Evolutionary conservation across 64 coral and sea anemone species (phyloP), one percentile per base, ranked within the genome.

Genomic region (Anthopleura sola): DNA sequence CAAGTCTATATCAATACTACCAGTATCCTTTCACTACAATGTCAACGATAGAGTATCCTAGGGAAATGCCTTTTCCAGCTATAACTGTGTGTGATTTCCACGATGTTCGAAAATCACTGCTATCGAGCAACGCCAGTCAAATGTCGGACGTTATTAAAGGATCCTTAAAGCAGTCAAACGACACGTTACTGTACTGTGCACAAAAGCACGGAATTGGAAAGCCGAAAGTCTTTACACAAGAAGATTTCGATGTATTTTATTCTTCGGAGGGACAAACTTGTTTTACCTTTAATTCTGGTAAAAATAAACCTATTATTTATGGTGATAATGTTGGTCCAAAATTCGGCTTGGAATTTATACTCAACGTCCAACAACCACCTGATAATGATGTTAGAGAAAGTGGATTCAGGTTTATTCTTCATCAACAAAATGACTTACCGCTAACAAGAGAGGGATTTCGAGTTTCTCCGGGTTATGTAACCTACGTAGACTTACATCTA

Each of bases 1-100:
- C 87, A 62, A 97, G 94, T 57, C 53, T 92, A 10, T 57, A 68
- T 2, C 87, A 92, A 44, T 97, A 87, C 86, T 56, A 89, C 1
- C 23, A 81, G n/a, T 93, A 97, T 81, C 90, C 94, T 19, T 97
- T 97, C 78, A 97, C 82, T 51, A 97, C 90, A 3, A 81, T 89
- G 46, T 89, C 94, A 10, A 97, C 90, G 23, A 76, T 97, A 46
- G 87, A 92, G 21, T 97, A 97, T 64, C 83, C 94, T 7, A 75
- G 84, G 21, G 79, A 48, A 64, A 23, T 97, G 18, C 44, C 33
- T 29, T 86, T 90, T 83, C 94, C 94, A 14, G 94, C 94, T 0
- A 80, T 97, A 19, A 88, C 94, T 15, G 84, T 97, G 33, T 97
- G 94, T 78, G 90, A 92, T 82, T 82, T 97, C 16, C 74, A 92